phyloP scores from a whole-genome alignment of 2,797 vertebrate species.

The Peromyscus eremicus region DNA sequence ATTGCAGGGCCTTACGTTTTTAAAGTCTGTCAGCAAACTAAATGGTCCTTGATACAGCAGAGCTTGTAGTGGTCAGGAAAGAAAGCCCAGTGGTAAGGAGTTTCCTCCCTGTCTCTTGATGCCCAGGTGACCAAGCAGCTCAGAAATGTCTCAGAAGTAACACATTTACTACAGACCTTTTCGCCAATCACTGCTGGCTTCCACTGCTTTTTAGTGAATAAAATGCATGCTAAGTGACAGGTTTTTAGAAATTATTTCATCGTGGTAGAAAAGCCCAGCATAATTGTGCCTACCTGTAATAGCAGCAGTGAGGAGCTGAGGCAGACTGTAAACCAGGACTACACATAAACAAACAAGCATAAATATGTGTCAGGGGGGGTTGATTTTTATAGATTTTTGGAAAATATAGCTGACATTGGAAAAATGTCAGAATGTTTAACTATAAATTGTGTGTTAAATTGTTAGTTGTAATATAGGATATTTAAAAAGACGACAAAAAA shows the following conservation, averaged over 20 bases:
- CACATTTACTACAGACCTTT: not conserved
- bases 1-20: slow-evolving; percentile 10
- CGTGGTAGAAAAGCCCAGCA: not conserved
- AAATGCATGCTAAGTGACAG: not conserved
- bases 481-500: slow-evolving; percentile 5
- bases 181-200: slow-evolving; percentile 30
- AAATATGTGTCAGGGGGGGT: not conserved
- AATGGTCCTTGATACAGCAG: not conserved
- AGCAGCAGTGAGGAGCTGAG: not conserved
- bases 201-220: not conserved
- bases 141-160: slow-evolving; percentile 12
- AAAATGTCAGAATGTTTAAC: slow-evolving; percentile 47
- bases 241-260: not conserved
- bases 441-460: slow-evolving; percentile 63
- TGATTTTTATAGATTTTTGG: not conserved
- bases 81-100: slow-evolving; percentile 24
- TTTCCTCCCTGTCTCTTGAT: slow-evolving; percentile 23
- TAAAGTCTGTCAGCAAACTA: slow-evolving; percentile 10
- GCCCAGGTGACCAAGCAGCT: not conserved
- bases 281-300: not conserved
- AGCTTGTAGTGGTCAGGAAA: slow-evolving; percentile 27
- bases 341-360: not conserved
- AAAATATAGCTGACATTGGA: slow-evolving; percentile 40
- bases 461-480: slow-evolving; percentile 14
- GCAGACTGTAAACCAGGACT: not conserved